A percentile compares a stretch with the other conserved stretches of the same genome.
These are phyloP conservation scores for Drosophila quadrilineata DNA, from an alignment of 1,140 invertebrate species.

Conservation along the genomic window DNA sequence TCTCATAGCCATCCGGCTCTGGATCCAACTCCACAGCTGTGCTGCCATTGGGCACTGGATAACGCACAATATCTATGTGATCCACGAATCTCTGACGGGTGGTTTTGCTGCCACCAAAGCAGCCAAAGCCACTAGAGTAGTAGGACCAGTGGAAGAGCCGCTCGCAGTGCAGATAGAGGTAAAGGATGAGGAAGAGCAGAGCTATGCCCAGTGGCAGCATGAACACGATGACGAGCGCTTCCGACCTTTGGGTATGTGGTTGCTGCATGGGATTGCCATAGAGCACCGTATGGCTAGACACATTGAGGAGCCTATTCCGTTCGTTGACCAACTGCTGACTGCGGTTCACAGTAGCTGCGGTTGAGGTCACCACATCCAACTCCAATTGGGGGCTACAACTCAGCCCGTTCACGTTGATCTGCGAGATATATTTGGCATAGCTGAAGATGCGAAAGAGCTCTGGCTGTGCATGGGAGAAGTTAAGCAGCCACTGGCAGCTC, in stretches of 20 bases:
- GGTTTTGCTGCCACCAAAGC: slow-evolving; percentile 47
- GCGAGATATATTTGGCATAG: slow-evolving; percentile 73
- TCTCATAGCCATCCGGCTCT: slow-evolving; percentile 63
- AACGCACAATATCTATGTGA: slow-evolving; percentile 73
- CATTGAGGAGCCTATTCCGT: slow-evolving; percentile 32
- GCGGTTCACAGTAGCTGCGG: neutral
- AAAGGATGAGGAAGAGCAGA: slow-evolving; percentile 64
- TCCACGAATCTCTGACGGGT: slow-evolving; percentile 49
- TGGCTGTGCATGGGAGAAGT: slow-evolving; percentile 62
- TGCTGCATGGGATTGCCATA: slow-evolving; percentile 65
- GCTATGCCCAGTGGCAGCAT: slow-evolving; percentile 74
- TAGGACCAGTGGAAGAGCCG: slow-evolving; percentile 73
- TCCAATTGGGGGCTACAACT: slow-evolving; percentile 49
- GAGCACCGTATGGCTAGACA: slow-evolving; percentile 62
- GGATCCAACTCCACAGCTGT: slow-evolving; percentile 25
- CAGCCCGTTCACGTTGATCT: slow-evolving; percentile 77
- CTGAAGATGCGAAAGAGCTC: slow-evolving; percentile 66
- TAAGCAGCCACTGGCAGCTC: slow-evolving; percentile 71
- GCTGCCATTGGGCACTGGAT: slow-evolving; percentile 52
- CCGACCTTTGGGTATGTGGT: slow-evolving; percentile 59
- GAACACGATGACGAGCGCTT: slow-evolving; percentile 71
- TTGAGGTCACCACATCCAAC: neutral
- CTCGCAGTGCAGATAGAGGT: slow-evolving; percentile 74
- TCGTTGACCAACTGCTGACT: neutral
- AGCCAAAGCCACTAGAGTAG: slow-evolving; percentile 47